Percentiles rank a stretch among this genome's conserved stretches.
These are phyloP conservation scores for Cataglyphis livida DNA, from an alignment of 2,888 invertebrate genomes.

Conservation along the genomic window DNA sequence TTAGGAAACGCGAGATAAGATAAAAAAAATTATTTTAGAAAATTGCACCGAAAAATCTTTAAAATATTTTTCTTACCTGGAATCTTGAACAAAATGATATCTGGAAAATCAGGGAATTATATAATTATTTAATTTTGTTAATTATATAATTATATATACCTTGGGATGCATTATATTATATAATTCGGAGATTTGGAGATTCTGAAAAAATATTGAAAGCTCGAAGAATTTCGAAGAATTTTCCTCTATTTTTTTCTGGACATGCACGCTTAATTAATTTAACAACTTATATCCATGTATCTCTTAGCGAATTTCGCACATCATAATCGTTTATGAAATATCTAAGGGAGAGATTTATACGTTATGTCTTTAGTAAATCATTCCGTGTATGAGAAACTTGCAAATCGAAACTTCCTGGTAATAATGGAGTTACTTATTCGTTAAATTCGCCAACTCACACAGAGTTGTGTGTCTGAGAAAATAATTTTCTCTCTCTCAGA, in stretches of 20 bases:
- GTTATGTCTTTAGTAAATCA: neutral
- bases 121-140: no score
- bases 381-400: constrained; percentile 15
- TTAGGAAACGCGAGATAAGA: no score
- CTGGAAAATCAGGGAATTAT: no score
- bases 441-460: constrained; percentile 21
- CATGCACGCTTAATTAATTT: neutral
- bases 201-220: neutral
- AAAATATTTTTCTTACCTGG: no score
- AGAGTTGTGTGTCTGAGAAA: constrained; percentile 19
- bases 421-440: constrained; percentile 36
- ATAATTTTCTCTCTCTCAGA: constrained; percentile 20
- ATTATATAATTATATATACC: no score
- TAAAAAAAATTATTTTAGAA: no score
- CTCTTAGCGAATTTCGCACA: neutral
- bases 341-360: neutral
- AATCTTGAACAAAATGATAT: no score
- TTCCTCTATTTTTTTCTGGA: neutral
- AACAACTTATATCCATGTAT: neutral
- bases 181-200: neutral
- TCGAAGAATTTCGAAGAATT: neutral
- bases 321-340: neutral
- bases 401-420: constrained; percentile 13
- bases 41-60: no score
- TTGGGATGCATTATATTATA: no score